Evolutionary conservation across 2,888 invertebrate species (phyloP).

Genomic region (Tanaodytes sp.): DNA sequence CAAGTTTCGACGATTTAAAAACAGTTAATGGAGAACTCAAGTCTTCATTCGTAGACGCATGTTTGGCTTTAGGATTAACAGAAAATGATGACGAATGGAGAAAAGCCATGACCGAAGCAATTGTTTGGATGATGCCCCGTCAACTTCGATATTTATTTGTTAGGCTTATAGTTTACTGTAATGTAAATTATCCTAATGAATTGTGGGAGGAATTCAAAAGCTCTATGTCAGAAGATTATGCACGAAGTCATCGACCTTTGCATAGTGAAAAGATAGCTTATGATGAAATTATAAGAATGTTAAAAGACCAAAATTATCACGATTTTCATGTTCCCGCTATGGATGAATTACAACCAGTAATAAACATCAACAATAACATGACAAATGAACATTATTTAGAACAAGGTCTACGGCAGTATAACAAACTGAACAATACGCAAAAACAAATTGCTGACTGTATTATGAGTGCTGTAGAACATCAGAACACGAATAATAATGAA

Average conservation of each 20-base stretch:
- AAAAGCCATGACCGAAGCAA: slow-evolving; percentile 32
- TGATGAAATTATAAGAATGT: slow-evolving; percentile 34
- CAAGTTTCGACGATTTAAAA: too few relatives aligned
- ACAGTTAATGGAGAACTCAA: too few relatives aligned
- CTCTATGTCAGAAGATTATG: slow-evolving; percentile 50
- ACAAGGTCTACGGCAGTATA: slow-evolving; percentile 32
- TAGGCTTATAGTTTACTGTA: slow-evolving; percentile 10
- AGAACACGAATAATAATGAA: too few relatives aligned
- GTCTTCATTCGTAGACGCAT: slow-evolving; percentile 53
- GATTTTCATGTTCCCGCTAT: slow-evolving; percentile 26
- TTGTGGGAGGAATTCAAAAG: slow-evolving; percentile 53
- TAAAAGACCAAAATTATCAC: slow-evolving; percentile 25
- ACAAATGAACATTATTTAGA: slow-evolving; percentile 9
- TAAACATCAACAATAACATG: background rate
- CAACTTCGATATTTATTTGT: slow-evolving; percentile 59
- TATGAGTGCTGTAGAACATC: slow-evolving; percentile 3
- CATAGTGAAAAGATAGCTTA: slow-evolving; percentile 35
- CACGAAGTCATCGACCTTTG: background rate
- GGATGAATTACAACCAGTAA: background rate
- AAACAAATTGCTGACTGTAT: slow-evolving; percentile 47
- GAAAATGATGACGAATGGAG: slow-evolving; percentile 40
- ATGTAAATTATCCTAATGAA: slow-evolving; percentile 43
- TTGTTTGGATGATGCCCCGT: too few relatives aligned
- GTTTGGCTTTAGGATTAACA: too few relatives aligned
- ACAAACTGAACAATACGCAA: slow-evolving; percentile 49